Evolutionary conservation across 2,113 vertebrate species (phyloP).

Genomic region (Nipponia nippon): DNA sequence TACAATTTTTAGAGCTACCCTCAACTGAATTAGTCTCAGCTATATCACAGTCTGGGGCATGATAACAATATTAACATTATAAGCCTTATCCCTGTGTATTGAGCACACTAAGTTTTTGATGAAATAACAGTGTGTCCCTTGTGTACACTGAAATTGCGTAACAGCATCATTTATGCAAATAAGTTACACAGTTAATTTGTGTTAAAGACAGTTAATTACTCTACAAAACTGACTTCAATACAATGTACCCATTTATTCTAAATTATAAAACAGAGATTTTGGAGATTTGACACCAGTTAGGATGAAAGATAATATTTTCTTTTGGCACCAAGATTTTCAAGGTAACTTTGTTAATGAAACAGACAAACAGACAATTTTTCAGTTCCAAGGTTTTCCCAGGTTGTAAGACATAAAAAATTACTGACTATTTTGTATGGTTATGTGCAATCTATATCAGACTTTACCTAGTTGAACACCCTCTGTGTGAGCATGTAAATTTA

Average conservation of each 20-base stretch:
- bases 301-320: background rate
- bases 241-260: slow-evolving; percentile 16
- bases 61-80: slow-evolving; percentile 31
- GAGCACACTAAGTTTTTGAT: slow-evolving; percentile 15
- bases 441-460: background rate
- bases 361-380: background rate
- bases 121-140: slow-evolving; percentile 41
- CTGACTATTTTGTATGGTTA: background rate
- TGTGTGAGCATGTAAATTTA: background rate
- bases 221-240: slow-evolving; percentile 7
- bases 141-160: slow-evolving; percentile 52
- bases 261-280: slow-evolving; percentile 39
- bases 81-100: slow-evolving; percentile 21
- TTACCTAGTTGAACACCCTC: background rate
- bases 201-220: slow-evolving; percentile 65
- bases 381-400: background rate
- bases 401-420: background rate
- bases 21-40: background rate
- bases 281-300: background rate
- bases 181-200: slow-evolving; percentile 53
- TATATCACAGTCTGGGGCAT: background rate
- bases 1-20: background rate
- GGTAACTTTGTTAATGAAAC: background rate
- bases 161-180: slow-evolving; percentile 58
- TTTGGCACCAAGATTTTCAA: background rate